Percentiles rank a stretch among this genome's conserved stretches.
Conservation (phyloP, 2,797 vertebrate species). For the Intellagama lesueurii region DNA sequence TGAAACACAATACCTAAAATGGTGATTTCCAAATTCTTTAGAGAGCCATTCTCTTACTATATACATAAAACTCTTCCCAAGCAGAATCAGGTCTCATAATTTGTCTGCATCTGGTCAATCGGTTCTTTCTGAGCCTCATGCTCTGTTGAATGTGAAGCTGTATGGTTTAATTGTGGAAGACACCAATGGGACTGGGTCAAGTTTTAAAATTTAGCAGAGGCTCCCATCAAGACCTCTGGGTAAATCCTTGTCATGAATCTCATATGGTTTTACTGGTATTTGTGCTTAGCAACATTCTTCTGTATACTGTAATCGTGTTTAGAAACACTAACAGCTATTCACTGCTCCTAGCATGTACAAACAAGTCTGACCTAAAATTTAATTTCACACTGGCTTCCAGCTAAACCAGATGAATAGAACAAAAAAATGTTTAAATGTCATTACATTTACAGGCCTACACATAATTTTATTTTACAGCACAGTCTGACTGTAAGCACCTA, state of each 20-base stretch:
- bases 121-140: constrained; percentile 88
- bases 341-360: not conserved
- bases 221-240: constrained; percentile 7
- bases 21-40: not conserved
- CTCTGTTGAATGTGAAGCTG: constrained; percentile 88
- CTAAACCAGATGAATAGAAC: not conserved
- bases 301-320: not conserved
- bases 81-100: constrained; percentile 56
- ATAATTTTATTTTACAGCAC: not conserved
- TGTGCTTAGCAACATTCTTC: constrained; percentile 10
- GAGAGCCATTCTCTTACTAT: fast-evolving
- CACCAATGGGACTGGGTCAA: constrained; percentile 88
- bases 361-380: not conserved
- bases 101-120: constrained; percentile 93
- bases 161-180: constrained; percentile 89
- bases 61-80: constrained; percentile 51
- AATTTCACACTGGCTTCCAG: not conserved
- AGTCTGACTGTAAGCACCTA: not conserved
- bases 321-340: constrained; percentile 10
- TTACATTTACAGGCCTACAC: not conserved
- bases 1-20: not conserved
- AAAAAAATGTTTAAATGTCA: not conserved
- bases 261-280: constrained; percentile 2
- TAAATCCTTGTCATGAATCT: constrained; percentile 15
- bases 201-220: constrained; percentile 60